These are phyloP conservation scores for Riparia riparia DNA, from an alignment of 2,113 vertebrate genomes.

Conservation along the genomic window DNA sequence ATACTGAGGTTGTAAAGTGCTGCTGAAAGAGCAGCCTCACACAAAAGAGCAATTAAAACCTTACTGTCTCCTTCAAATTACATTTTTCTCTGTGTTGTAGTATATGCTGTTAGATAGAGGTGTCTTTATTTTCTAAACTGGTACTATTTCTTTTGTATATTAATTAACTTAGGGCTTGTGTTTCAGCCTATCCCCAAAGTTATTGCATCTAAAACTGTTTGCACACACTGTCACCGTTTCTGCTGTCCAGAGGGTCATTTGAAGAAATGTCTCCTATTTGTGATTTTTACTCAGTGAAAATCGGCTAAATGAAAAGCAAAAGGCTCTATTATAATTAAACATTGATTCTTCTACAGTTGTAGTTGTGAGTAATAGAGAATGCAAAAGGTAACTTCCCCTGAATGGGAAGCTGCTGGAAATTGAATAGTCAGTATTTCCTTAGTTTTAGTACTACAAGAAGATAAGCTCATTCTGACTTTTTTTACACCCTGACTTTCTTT, in stretches of 20 bases:
- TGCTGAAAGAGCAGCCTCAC: conserved; percentile 14
- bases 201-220: background rate
- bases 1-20: background rate
- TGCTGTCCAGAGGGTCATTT: background rate
- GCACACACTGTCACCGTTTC: background rate
- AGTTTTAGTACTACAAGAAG: background rate
- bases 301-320: background rate
- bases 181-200: background rate
- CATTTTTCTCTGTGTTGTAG: background rate
- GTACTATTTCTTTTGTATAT: background rate
- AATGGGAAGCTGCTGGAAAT: background rate
- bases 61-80: background rate
- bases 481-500: background rate
- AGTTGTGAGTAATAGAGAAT: background rate
- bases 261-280: background rate
- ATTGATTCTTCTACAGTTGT: background rate
- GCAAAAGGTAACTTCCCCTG: background rate
- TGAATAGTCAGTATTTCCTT: background rate
- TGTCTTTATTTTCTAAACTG: background rate
- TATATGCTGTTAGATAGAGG: background rate
- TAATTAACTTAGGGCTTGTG: background rate
- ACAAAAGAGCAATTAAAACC: background rate
- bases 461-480: background rate
- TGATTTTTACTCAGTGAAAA: background rate
- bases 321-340: background rate